Percentiles rank a stretch among this genome's conserved stretches.
phyloP scores from a whole-genome alignment of 2,797 vertebrate species.

The Myotis vivesi region DNA sequence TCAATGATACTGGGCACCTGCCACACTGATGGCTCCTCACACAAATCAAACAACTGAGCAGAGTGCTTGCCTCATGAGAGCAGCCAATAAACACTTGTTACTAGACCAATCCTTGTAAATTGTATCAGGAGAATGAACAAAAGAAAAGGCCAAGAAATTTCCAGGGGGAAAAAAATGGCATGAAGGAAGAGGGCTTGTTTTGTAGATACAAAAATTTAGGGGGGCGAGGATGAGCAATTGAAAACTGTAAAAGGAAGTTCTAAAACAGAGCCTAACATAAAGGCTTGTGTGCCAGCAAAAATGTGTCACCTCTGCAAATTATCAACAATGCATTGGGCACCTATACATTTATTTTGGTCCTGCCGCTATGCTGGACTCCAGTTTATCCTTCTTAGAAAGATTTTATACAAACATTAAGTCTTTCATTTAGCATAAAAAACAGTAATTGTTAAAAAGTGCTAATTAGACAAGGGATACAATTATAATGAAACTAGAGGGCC shows the following conservation, averaged over 20 bases:
- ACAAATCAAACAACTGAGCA: neutral
- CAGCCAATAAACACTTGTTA: neutral
- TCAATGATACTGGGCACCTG: neutral
- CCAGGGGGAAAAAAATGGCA: fast-evolving
- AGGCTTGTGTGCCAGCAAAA: neutral
- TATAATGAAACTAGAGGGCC: neutral
- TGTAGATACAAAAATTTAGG: constrained; percentile 1
- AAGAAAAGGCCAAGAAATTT: constrained; percentile 3
- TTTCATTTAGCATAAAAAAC: neutral
- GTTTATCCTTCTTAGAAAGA: neutral
- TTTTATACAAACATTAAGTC: neutral
- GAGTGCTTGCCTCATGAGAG: neutral
- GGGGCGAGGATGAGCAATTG: neutral
- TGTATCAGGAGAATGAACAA: neutral
- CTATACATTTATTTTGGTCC: neutral
- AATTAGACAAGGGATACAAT: neutral
- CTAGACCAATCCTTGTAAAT: neutral
- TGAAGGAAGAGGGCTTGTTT: neutral
- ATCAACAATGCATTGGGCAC: too few relatives aligned
- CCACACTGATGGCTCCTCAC: neutral
- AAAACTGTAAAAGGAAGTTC: neutral
- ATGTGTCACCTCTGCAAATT: neutral
- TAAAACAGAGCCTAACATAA: neutral
- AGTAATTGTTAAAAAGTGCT: neutral
- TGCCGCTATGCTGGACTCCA: neutral